These are phyloP conservation scores for Acridotheres tristis DNA, from an alignment of 2,797 vertebrate genomes.

Conservation along the genomic window DNA sequence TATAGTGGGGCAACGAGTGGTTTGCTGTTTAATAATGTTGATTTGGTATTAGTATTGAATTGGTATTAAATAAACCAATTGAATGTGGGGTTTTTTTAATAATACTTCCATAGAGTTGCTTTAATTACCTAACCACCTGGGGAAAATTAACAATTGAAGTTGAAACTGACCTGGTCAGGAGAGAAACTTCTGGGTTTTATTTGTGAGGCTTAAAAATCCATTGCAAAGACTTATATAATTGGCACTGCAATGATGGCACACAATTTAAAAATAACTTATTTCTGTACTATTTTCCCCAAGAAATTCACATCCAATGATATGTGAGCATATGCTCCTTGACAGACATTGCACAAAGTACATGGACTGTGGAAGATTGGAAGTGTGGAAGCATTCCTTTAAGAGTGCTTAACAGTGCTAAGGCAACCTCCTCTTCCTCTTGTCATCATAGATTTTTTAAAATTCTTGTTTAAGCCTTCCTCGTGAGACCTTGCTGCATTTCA, in stretches of 20 bases:
- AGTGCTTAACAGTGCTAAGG: not conserved
- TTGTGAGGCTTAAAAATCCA: not conserved
- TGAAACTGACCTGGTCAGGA: not conserved
- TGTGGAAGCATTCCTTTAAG: not conserved
- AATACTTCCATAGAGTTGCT: not conserved
- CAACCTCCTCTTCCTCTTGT: not conserved
- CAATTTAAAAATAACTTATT: not conserved
- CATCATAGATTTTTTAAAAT: not conserved
- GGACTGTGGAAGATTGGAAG: not conserved
- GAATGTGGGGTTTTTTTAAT: no score
- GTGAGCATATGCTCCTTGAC: not conserved
- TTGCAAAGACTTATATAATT: not conserved
- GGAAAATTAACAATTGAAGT: not conserved
- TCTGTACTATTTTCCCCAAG: not conserved
- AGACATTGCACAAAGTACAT: not conserved
- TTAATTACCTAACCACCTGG: not conserved
- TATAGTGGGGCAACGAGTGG: rapidly evolving
- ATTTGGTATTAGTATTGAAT: no score
- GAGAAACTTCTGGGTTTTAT: not conserved
- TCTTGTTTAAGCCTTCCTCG: not conserved
- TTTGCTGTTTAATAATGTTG: not conserved
- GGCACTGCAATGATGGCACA: not conserved
- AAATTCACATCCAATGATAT: not conserved
- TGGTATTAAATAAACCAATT: no score
- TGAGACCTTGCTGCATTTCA: not conserved